Percentiles rank a stretch among this genome's conserved stretches.
phyloP scores from a whole-genome alignment of 2,113 vertebrate species.

The Callionymus lyra region DNA sequence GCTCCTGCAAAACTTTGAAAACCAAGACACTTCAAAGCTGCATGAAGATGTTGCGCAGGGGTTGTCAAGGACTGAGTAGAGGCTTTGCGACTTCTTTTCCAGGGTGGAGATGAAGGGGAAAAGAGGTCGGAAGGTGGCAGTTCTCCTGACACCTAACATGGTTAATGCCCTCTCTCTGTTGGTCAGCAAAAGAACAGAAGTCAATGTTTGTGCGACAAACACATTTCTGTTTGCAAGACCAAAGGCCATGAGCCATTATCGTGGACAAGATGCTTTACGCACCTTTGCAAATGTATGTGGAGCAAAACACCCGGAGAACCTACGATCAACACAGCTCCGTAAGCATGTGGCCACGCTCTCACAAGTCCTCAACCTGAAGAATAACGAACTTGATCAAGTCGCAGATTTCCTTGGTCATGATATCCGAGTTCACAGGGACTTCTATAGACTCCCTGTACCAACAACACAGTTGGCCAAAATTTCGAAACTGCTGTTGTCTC shows the following conservation, averaged over 20 bases:
- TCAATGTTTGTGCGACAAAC: too few relatives aligned
- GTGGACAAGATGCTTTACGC: neutral
- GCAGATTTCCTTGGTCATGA: conserved; percentile 2
- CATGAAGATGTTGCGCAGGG: too few relatives aligned
- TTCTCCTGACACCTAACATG: too few relatives aligned
- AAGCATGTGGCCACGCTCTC: conserved; percentile 7
- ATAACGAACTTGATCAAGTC: conserved; percentile 1
- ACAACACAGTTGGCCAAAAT: neutral
- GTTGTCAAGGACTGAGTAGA: too few relatives aligned
- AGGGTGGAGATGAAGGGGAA: too few relatives aligned
- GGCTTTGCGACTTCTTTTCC: too few relatives aligned
- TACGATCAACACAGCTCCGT: neutral
- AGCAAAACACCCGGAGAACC: neutral
- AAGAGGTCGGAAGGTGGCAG: too few relatives aligned
- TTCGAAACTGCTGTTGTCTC: conserved; percentile 2
- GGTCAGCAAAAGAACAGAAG: too few relatives aligned
- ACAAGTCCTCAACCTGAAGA: conserved; percentile 7
- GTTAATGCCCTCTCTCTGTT: too few relatives aligned
- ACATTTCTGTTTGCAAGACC: conserved; percentile 5
- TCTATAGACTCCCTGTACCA: neutral
- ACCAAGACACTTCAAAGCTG: too few relatives aligned
- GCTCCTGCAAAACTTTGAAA: too few relatives aligned
- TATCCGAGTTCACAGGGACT: conserved; percentile 2
- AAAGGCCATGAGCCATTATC: neutral
- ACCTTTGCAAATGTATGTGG: neutral